phyloP scores from a whole-genome alignment of 2,113 vertebrate genomes.

The Aegotheles bennettii region DNA sequence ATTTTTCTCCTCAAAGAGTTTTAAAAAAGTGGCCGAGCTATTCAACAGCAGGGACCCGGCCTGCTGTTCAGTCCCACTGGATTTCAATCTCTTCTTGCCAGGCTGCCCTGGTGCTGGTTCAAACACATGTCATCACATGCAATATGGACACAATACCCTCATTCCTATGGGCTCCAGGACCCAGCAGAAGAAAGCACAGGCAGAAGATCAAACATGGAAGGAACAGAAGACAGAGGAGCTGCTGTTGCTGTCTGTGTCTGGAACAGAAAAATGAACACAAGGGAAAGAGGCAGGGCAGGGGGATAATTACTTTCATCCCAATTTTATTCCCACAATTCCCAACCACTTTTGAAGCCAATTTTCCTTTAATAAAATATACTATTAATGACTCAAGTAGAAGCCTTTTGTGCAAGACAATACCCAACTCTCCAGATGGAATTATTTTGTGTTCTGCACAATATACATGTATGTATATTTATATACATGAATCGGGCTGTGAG shows the following conservation, averaged over 20 bases:
- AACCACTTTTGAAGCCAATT: constrained; percentile 77
- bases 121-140: constrained; percentile 62
- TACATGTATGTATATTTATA: constrained; percentile 55
- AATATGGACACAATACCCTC: constrained; percentile 58
- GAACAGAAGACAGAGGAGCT: constrained; percentile 66
- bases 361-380: constrained; percentile 80
- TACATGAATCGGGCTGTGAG: constrained; percentile 3
- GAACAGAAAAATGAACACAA: constrained; percentile 64
- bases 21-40: not conserved
- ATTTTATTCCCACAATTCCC: constrained; percentile 77
- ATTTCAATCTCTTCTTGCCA: not conserved
- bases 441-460: constrained; percentile 55
- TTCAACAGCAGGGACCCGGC: not conserved
- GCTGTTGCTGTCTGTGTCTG: constrained; percentile 55
- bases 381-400: constrained; percentile 76
- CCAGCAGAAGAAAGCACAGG: constrained; percentile 68
- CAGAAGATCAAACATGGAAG: constrained; percentile 74
- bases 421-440: constrained; percentile 64
- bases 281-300: constrained; percentile 55
- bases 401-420: constrained; percentile 76
- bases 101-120: constrained; percentile 37
- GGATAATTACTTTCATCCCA: constrained; percentile 79
- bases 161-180: constrained; percentile 61
- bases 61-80: not conserved
- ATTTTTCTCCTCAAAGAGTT: not conserved